Base-by-base conservation (phyloP, 2,888 invertebrate genomes). In the Eurois occulta region DNA sequence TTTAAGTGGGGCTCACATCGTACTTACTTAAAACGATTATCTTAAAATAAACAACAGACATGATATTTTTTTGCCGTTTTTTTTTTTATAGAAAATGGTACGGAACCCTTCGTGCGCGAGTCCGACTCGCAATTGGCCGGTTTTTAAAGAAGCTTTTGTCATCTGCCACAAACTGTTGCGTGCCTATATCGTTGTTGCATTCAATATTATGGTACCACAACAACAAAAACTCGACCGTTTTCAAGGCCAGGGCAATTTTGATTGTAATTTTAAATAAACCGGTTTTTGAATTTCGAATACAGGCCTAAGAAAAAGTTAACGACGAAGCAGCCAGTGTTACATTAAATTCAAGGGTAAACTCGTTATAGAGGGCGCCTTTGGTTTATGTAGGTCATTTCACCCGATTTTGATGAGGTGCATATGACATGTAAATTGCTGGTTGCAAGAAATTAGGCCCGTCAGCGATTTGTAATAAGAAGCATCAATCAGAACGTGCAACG, bases 331-430 rank as follows among this genome's bases (percentile, higher is more conserved):
- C 24, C 77, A 77, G 28, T 83, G 68, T 77, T 68, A 28, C 55
- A 55, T 77, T 65, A 68, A 65, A 77, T 77, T 77, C 83, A 80
- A 83, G 83, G 80, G 35, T 35, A 69, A 58, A 83, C 18, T 65
- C 64, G 65, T 69, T 77, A 83, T 28, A 55, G 11, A 48, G 18
- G 41, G 32, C 28, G 46, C 8, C 21, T 64, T 38, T 28, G 52
- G 16, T 55, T 32, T 52, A 69, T 69, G 10, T 64, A 65, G 52
- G 64, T 65, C 64, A 55, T 55, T 76, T 35, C 43, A 8, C 65
- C 65, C n/a, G 18, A 41, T 35, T 83, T 62, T 83, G 55, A 83
- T 77, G 83, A 77, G 46, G 67, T 80, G 35, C 67, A 24, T 75
- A 82, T n/a, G 28, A 68, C 38, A 55, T 68, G 77, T 46, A 80